Percentiles rank a stretch among this genome's conserved stretches.
These are phyloP conservation scores for Scomberomorus guttatus DNA, from an alignment of 2,797 vertebrate genomes.

Conservation along the genomic window DNA sequence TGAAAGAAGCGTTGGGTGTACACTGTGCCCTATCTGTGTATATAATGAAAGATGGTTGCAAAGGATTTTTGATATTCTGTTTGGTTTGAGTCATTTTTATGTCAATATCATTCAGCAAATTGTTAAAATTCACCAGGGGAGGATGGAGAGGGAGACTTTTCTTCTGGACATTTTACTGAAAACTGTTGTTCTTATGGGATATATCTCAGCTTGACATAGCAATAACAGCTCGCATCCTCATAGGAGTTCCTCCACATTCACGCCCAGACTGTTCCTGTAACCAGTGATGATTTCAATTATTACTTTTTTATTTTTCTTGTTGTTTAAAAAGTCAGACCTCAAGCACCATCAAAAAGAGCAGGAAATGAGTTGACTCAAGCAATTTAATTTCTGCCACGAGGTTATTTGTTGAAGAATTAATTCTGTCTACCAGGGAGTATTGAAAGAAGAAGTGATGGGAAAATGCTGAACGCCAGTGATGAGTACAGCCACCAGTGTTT, in stretches of 20 bases:
- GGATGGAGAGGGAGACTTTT: neutral
- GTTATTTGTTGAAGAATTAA: neutral
- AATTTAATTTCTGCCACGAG: neutral
- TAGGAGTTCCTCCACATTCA: neutral
- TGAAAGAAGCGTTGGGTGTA: slow-evolving; percentile 12
- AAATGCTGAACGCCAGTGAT: neutral
- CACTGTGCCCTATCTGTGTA: slow-evolving; percentile 6
- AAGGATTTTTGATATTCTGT: slow-evolving; percentile 36
- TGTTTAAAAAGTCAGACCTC: neutral
- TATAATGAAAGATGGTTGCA: slow-evolving; percentile 22
- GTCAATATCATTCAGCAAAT: neutral
- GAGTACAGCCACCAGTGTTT: neutral
- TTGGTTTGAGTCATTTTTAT: neutral
- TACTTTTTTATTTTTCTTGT: neutral
- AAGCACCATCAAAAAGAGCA: neutral
- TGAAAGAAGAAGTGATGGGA: neutral
- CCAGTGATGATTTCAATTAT: slow-evolving; percentile 1
- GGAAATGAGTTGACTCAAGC: neutral
- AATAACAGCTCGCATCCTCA: neutral
- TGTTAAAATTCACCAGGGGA: neutral
- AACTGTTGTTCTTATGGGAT: neutral
- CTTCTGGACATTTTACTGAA: neutral
- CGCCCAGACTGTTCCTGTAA: neutral
- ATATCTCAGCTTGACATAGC: neutral
- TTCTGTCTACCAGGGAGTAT: neutral